Conservation (phyloP, 2,113 vertebrate species). For the Calcarius ornatus region DNA sequence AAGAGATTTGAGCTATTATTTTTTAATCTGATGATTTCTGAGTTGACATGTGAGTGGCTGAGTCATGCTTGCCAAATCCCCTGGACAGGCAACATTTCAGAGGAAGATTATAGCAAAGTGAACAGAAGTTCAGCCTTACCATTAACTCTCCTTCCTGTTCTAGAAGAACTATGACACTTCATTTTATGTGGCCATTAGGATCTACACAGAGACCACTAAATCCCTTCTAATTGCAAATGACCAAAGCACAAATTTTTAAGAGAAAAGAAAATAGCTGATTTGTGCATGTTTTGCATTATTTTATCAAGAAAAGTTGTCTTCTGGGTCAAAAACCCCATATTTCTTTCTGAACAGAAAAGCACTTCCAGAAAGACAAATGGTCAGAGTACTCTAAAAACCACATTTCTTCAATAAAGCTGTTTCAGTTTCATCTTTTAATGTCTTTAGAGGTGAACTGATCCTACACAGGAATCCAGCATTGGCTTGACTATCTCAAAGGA, state of each 20-base stretch:
- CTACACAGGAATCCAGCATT: neutral
- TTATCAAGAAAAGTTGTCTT: neutral
- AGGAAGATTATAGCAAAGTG: neutral
- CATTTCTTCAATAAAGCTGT: neutral
- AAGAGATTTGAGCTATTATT: neutral
- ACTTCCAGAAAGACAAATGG: neutral
- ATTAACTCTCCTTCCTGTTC: neutral
- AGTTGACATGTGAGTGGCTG: neutral
- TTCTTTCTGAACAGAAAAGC: neutral
- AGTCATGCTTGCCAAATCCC: neutral
- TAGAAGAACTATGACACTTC: neutral
- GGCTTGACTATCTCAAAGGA: neutral
- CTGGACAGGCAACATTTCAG: neutral
- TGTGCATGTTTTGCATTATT: neutral
- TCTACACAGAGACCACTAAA: neutral
- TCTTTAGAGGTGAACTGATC: neutral
- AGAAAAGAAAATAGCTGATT: neutral
- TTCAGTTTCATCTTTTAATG: neutral
- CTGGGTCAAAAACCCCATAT: neutral
- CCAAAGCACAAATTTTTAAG: neutral
- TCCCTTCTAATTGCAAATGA: neutral
- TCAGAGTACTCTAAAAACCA: neutral
- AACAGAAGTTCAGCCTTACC: neutral
- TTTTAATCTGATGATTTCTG: neutral
- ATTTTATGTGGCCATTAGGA: neutral